phyloP scores from a whole-genome alignment of 1,140 invertebrate genomes.

The Hylyphantes graminicola region DNA sequence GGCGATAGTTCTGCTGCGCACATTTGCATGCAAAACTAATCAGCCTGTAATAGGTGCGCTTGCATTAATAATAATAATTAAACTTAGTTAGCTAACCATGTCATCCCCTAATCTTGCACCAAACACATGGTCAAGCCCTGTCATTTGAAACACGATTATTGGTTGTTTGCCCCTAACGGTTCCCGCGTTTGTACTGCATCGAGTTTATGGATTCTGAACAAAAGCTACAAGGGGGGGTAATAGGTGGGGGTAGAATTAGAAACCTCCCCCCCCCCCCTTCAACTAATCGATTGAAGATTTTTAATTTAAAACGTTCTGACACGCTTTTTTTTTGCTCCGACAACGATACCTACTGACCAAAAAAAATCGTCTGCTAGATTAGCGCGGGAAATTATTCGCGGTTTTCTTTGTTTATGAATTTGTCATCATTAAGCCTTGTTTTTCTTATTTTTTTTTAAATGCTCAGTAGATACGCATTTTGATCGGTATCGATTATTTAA shows the following conservation, averaged over 20 bases:
- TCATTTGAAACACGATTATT: slow-evolving; percentile 5
- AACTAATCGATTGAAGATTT: slow-evolving; percentile 58
- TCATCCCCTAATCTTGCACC: background rate
- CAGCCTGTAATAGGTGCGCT: slow-evolving; percentile 32
- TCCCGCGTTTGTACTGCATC: slow-evolving; percentile 56
- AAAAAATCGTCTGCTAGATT: background rate
- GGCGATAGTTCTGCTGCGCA: slow-evolving; percentile 57
- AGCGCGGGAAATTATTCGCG: background rate
- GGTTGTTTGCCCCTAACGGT: slow-evolving; percentile 20
- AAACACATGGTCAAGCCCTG: slow-evolving; percentile 1
- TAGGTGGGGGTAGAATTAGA: slow-evolving; percentile 53
- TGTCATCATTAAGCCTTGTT: slow-evolving; percentile 59
- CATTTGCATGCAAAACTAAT: slow-evolving; percentile 60
- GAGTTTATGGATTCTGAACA: slow-evolving; percentile 54
- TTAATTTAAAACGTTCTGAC: slow-evolving; percentile 37
- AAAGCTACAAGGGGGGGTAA: slow-evolving; percentile 55
- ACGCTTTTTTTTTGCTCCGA: background rate
- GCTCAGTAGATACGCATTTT: slow-evolving; percentile 60
- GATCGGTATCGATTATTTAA: slow-evolving; percentile 61
- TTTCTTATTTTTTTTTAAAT: slow-evolving; percentile 55
- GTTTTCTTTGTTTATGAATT: slow-evolving; percentile 55
- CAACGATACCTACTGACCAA: background rate
- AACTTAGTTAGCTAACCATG: slow-evolving; percentile 12
- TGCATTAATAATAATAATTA: slow-evolving; percentile 25
- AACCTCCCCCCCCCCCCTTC: background rate